Evolutionary conservation across 2,797 vertebrate species (phyloP).

Genomic region (Botia almorhae): DNA sequence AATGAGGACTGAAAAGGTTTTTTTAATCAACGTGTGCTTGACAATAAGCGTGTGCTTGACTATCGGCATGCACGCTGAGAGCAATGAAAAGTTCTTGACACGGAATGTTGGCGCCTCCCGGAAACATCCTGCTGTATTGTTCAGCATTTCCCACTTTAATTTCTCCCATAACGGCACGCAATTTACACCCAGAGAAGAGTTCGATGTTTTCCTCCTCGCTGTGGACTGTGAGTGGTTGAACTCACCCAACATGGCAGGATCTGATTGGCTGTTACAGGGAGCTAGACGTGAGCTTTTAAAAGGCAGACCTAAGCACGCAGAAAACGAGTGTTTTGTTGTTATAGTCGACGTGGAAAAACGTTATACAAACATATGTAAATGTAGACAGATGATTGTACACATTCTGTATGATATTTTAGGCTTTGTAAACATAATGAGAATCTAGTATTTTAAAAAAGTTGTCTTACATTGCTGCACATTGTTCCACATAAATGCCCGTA

Average conservation of each 20-base stretch:
- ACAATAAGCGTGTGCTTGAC: slow-evolving; percentile 10
- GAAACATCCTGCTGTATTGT: slow-evolving; percentile 63
- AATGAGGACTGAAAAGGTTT: not conserved
- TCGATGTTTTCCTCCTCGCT: slow-evolving; percentile 60
- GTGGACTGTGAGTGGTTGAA: slow-evolving; percentile 71
- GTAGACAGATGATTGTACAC: too few species aligned
- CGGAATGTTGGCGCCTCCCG: slow-evolving; percentile 43
- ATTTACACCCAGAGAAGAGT: slow-evolving; percentile 41
- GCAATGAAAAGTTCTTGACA: slow-evolving; percentile 33
- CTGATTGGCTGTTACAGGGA: slow-evolving; percentile 71
- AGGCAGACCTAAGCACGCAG: slow-evolving; percentile 13
- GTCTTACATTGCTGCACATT: too few species aligned
- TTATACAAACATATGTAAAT: too few species aligned
- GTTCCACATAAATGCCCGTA: too few species aligned
- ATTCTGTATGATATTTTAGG: too few species aligned
- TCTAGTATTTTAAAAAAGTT: too few species aligned
- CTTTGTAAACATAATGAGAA: too few species aligned
- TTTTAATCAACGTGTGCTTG: too few species aligned
- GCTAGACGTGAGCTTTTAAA: slow-evolving; percentile 59
- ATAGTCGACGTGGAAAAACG: not conserved
- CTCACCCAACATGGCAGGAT: slow-evolving; percentile 81
- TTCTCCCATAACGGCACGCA: slow-evolving; percentile 64
- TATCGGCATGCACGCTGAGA: slow-evolving; percentile 43
- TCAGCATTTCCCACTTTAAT: slow-evolving; percentile 66
- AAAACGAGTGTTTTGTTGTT: not conserved